These are phyloP conservation scores for Blomia tropicalis DNA, from an alignment of 2,888 invertebrate genomes.

Conservation along the genomic window DNA sequence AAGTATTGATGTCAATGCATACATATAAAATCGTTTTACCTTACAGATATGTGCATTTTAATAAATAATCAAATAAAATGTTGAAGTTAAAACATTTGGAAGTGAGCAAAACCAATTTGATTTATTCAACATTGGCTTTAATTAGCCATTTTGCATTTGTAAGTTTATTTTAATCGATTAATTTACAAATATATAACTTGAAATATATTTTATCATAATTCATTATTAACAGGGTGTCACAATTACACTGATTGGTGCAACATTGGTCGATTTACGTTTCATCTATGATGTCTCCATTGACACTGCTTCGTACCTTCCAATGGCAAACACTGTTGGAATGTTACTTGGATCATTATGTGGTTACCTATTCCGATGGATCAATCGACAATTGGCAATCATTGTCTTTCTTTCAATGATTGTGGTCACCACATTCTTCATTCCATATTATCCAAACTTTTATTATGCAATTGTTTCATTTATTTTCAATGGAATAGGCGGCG, in stretches of 20 bases:
- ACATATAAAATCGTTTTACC: no score
- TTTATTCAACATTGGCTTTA: background rate
- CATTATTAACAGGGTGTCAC: background rate
- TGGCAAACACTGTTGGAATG: background rate
- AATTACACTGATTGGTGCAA: background rate
- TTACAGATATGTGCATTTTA: no score
- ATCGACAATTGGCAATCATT: constrained; percentile 10
- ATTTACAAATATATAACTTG: background rate
- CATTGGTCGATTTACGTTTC: background rate
- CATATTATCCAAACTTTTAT: background rate
- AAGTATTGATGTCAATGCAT: no score
- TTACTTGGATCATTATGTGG: background rate
- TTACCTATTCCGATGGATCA: constrained; percentile 12
- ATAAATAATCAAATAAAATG: no score
- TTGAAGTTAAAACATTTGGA: no score
- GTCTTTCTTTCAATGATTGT: background rate
- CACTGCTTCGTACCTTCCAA: background rate
- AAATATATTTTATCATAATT: background rate
- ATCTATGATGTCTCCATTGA: background rate
- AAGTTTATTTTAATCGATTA: background rate
- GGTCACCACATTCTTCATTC: background rate
- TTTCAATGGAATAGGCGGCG: constrained; percentile 12
- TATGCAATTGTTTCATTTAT: background rate
- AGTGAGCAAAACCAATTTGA: background rate
- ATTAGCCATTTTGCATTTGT: background rate